These are phyloP conservation scores for Peromyscus eremicus DNA, from an alignment of 2,797 vertebrate genomes.

Conservation along the genomic window DNA sequence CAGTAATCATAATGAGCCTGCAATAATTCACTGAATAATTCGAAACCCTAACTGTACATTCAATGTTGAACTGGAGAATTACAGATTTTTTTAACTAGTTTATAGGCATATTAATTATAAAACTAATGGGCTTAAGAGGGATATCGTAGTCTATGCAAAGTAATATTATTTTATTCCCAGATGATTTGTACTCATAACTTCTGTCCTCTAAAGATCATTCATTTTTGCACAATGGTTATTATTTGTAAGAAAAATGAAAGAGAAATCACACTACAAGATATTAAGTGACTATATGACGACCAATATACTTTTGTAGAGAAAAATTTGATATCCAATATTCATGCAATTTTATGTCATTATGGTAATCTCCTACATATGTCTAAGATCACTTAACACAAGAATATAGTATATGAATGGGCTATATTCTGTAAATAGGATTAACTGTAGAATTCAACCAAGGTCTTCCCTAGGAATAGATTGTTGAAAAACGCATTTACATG, in stretches of 20 bases:
- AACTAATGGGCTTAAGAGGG: slow-evolving; percentile 17
- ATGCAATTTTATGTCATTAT: slow-evolving; percentile 51
- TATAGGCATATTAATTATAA: not conserved
- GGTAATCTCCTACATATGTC: slow-evolving; percentile 69
- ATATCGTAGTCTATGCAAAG: slow-evolving; percentile 52
- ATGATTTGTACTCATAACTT: slow-evolving; percentile 58
- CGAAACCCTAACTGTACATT: slow-evolving; percentile 60
- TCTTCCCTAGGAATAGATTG: slow-evolving; percentile 72
- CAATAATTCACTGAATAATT: slow-evolving; percentile 62
- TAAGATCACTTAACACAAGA: slow-evolving; percentile 73
- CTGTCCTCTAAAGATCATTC: slow-evolving; percentile 60
- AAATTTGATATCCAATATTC: slow-evolving; percentile 59
- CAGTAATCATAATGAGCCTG: slow-evolving; percentile 29
- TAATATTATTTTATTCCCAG: slow-evolving; percentile 56
- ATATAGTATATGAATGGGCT: slow-evolving; percentile 54
- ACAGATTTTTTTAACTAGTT: not conserved
- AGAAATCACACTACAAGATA: slow-evolving; percentile 30
- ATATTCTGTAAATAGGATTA: slow-evolving; percentile 78
- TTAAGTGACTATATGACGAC: slow-evolving; percentile 58
- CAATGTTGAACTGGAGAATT: slow-evolving; percentile 26
- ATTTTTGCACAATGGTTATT: slow-evolving; percentile 59
- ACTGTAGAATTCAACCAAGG: slow-evolving; percentile 74
- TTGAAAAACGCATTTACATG: slow-evolving; percentile 76
- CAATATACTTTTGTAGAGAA: slow-evolving; percentile 58
- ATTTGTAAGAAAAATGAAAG: slow-evolving; percentile 63